phyloP scores from a whole-genome alignment of 2,113 vertebrate species.

The Calonectris borealis region DNA sequence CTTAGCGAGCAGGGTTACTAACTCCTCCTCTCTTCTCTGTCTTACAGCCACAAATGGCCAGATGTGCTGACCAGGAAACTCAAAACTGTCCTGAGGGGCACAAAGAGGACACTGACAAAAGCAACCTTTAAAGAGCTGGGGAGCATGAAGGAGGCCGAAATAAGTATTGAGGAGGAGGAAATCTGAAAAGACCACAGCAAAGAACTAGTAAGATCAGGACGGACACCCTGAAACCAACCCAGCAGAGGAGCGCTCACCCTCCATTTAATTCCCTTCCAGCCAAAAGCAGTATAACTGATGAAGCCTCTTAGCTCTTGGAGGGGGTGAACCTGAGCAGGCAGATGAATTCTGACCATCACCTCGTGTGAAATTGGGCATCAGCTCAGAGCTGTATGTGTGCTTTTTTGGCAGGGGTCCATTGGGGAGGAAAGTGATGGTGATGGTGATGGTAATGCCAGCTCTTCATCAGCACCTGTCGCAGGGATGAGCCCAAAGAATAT shows the following conservation, averaged over 20 bases:
- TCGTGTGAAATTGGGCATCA: neutral
- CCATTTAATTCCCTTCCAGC: neutral
- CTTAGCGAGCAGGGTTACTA: neutral
- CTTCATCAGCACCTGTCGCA: neutral
- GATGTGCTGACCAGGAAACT: slow-evolving; percentile 84
- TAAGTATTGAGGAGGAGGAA: slow-evolving; percentile 23
- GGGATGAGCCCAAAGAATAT: neutral
- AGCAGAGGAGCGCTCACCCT: neutral
- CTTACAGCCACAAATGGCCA: slow-evolving; percentile 83
- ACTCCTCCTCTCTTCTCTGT: neutral
- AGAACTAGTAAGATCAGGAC: neutral
- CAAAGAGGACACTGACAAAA: slow-evolving; percentile 37
- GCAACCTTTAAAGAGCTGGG: neutral
- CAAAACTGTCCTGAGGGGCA: slow-evolving; percentile 79
- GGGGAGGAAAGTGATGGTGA: neutral
- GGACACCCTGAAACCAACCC: neutral
- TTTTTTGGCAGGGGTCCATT: neutral
- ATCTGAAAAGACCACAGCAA: neutral
- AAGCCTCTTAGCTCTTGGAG: neutral
- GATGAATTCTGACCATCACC: neutral
- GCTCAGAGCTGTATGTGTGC: neutral
- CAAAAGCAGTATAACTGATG: neutral
- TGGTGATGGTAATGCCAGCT: neutral
- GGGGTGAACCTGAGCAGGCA: neutral
- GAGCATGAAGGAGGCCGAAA: neutral